Base-by-base conservation (phyloP, 2,888 invertebrate genomes). In the Spodoptera littoralis region DNA sequence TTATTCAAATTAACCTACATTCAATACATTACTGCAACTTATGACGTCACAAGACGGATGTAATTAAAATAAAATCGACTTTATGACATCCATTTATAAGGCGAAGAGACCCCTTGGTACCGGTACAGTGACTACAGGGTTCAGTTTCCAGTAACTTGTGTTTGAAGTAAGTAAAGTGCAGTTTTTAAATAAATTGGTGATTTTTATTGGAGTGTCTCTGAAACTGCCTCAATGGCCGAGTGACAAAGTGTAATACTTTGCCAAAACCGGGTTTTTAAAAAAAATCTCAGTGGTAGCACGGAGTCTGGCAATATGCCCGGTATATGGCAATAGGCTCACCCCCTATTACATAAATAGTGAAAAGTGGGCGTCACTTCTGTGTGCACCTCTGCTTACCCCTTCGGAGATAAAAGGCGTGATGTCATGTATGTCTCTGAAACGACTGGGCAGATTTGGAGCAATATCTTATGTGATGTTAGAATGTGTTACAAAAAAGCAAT, bases 21-120 rank as follows among this genome's bases (percentile, higher is more conserved):
- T 58, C 57, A 52, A 52, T 50, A 66, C 49, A 67, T 74, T 55
- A 49, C 65, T 61, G 54, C 63, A 12, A 65, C 61, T 47, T 9
- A 68, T 70, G 60, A 61, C 56, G 55, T 27, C 65, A 69, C 11
- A 46, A 57, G 22, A 49, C 74, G 76, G 76, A 76, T 60, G 77
- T 60, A 57, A 75, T 77, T 77, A 75, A 58, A 64, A 72, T 72
- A 75, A 72, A 67, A 68, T n/a, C 41, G 71, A 60, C 44, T 69
- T 69, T 50, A 72, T 41, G 60, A 36, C 44, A 53, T 42, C 47
- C 53, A 24, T 64, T 77, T 76, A 76, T 75, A 76, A 69, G 55
- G 55, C 61, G 43, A 30, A 43, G 50, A 22, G 13, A 4, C 58
- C 12, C 44, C 4, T 47, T 53, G 18, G 18, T 44, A 6, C 9